phyloP scores from a whole-genome alignment of 2,113 vertebrate species.

The Actinemys pallida region DNA sequence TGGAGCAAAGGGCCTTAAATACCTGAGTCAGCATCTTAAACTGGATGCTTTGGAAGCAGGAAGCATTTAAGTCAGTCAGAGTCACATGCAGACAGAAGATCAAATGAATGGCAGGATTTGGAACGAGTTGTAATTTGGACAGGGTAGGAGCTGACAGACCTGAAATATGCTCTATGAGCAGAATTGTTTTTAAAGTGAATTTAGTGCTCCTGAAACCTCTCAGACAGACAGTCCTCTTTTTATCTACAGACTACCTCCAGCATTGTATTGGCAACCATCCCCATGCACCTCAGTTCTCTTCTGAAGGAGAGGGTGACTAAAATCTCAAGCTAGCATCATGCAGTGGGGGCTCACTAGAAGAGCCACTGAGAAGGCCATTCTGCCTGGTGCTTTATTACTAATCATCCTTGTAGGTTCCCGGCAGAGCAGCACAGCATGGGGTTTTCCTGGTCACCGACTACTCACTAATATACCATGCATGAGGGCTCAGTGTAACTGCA shows the following conservation, averaged over 20 bases:
- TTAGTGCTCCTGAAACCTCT: background rate
- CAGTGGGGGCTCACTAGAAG: background rate
- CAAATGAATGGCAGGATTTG: background rate
- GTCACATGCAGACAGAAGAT: background rate
- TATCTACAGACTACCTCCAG: background rate
- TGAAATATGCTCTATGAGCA: background rate
- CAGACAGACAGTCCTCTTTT: background rate
- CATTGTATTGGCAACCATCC: accelerated
- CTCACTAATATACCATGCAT: background rate
- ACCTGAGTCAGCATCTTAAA: background rate
- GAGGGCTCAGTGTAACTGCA: background rate
- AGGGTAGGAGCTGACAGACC: background rate
- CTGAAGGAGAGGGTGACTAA: background rate
- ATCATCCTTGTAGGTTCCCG: background rate
- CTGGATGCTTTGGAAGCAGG: background rate
- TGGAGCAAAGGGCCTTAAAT: background rate
- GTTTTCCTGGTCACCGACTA: accelerated
- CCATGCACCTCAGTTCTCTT: accelerated
- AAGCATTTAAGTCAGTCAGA: background rate
- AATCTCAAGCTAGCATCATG: background rate
- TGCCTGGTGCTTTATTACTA: accelerated
- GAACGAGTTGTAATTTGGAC: background rate
- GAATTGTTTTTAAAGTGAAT: background rate
- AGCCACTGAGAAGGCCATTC: background rate
- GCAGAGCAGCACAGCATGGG: background rate